Evolutionary conservation across 1,140 invertebrate species (phyloP), one percentile per base, ranked within the genome.

Genomic region (Fopius arisanus): DNA sequence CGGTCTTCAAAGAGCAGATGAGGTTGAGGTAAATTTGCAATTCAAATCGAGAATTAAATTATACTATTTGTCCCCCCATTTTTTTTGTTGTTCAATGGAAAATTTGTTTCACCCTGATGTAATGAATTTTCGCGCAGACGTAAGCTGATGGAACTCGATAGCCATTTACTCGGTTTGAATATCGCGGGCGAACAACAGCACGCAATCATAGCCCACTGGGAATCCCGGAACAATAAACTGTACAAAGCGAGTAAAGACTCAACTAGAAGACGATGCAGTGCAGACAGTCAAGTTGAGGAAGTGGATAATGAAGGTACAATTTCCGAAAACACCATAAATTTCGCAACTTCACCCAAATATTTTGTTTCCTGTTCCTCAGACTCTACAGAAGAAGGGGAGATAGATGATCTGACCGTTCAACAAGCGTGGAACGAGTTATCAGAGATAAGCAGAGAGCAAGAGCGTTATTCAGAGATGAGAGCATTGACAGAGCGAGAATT

Each of bases 1-100:
- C 93, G 0, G 94, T 94, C 0, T 97, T 97, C 83, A 94, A 96
- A 76, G 94, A 96, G 75, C 96, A 97, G 85, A 97, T 97, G 96
- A 92, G 94, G 77, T 85, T 97, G 0, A 90, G 95, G 90, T 91
- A 83, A 63, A 62, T 76, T 37, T 12, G 9, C 33, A 3, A 12
- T 10, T 37, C 7, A 37, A 5, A 3, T 10, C 12, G 12, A 1
- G 1, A 2, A 37, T 37, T 37, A 2, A 37, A 1, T 37, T 12
- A 37, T 37, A 10, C 33, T 10, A 37, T 37, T 37, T 10, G 12
- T 37, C n/a, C n/a, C n/a, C n/a, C n/a, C n/a, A n/a, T n/a, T n/a
- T n/a, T n/a, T n/a, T n/a, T n/a, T n/a, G n/a, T n/a, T n/a, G n/a
- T n/a, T n/a, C n/a, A n/a, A n/a, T n/a, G n/a, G n/a, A n/a, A n/a